Evolutionary conservation across 53 echinoderm and acorn worm genomes (phyloP).

Genomic region (Holothuria scabra): DNA sequence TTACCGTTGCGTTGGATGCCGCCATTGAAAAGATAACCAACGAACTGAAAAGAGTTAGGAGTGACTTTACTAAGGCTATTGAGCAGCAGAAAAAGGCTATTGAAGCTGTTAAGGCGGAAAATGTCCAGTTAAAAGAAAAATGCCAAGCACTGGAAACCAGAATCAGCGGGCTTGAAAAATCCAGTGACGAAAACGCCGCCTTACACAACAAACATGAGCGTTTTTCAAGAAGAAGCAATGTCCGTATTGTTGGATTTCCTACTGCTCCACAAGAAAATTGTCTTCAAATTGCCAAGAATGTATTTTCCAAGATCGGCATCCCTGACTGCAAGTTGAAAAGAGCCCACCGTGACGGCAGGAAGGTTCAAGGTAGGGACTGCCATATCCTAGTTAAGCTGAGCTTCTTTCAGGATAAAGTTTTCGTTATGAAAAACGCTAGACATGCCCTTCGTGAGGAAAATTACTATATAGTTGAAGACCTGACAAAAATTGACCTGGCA

Average conservation of each 20-base stretch:
- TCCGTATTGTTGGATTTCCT: too few species aligned
- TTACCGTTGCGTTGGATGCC: neutral
- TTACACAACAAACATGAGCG: conserved; percentile 8
- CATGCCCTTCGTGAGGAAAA: neutral
- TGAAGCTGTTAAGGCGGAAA: too few species aligned
- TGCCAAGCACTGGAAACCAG: neutral
- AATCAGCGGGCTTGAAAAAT: conserved; percentile 6
- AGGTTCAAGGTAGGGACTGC: neutral
- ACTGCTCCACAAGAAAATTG: neutral
- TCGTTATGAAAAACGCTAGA: too few species aligned
- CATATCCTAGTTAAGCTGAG: neutral
- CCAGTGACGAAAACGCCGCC: neutral
- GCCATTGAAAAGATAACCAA: neutral
- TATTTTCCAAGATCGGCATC: neutral
- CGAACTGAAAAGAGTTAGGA: neutral
- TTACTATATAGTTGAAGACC: neutral
- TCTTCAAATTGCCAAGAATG: too few species aligned
- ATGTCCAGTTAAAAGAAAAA: neutral
- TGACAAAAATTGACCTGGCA: too few species aligned
- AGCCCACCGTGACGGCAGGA: neutral
- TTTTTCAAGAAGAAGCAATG: too few species aligned
- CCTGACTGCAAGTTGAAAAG: too few species aligned
- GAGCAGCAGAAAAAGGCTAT: too few species aligned
- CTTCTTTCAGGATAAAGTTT: neutral
- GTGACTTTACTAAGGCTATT: neutral